Conservation (phyloP, 2,888 invertebrate genomes). For the Notocelia uddmanniana region DNA sequence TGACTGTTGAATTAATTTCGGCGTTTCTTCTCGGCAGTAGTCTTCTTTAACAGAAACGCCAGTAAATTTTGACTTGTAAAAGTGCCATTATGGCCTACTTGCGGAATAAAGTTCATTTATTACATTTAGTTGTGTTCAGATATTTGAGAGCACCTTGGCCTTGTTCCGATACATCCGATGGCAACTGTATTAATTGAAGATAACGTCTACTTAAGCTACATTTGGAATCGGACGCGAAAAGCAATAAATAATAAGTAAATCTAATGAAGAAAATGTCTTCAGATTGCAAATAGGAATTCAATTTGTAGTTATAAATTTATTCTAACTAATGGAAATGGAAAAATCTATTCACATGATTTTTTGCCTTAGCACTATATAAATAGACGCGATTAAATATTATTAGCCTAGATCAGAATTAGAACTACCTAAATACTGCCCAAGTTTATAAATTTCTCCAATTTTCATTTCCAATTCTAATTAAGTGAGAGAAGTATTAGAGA, state of each 20-base stretch:
- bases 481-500: constrained; percentile 59
- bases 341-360: not conserved
- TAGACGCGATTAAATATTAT: not conserved
- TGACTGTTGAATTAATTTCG: no score
- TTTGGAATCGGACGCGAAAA: not conserved
- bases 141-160: no score
- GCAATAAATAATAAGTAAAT: no score
- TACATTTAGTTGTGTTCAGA: no score
- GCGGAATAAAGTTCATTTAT: no score
- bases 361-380: not conserved
- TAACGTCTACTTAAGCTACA: not conserved
- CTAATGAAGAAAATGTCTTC: not conserved
- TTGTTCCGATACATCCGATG: no score
- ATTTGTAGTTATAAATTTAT: not conserved
- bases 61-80: no score
- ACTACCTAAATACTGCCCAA: not conserved
- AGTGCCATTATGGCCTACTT: no score
- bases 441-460: no score
- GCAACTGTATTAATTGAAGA: no score
- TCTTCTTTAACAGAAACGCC: no score
- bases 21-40: no score
- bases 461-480: constrained; percentile 46
- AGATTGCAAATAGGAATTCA: constrained; percentile 1
- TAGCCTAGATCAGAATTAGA: not conserved
- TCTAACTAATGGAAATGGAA: not conserved